A percentile compares a stretch with the other conserved stretches of the same genome.
Evolutionary conservation across 2,797 vertebrate genomes (phyloP).

Genomic region (Brachymystax lenok): DNA sequence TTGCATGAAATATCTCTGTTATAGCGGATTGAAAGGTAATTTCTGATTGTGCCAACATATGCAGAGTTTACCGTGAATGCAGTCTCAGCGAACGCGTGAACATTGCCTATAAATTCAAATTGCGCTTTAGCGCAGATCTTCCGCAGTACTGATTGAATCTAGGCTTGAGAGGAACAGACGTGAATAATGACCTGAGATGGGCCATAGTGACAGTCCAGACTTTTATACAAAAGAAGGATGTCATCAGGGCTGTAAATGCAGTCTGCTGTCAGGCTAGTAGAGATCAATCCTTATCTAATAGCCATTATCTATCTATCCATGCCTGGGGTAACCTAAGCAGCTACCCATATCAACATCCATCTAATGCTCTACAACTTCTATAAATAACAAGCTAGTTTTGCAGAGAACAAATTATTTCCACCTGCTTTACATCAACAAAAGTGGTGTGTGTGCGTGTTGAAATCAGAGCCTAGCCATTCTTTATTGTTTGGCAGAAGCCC

Average conservation of each 20-base stretch:
- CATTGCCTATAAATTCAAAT: too few relatives aligned
- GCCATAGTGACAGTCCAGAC: not conserved
- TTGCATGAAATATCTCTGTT: too few relatives aligned
- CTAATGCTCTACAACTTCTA: not conserved
- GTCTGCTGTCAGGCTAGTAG: constrained; percentile 1
- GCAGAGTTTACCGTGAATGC: too few relatives aligned
- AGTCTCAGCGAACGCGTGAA: too few relatives aligned
- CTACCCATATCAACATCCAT: constrained; percentile 15
- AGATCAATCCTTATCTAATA: not conserved
- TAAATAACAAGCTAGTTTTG: not conserved
- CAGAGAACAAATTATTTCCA: constrained; percentile 26
- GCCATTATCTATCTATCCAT: not conserved
- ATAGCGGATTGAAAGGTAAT: too few relatives aligned
- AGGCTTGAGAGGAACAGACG: not conserved
- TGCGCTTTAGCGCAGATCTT: too few relatives aligned
- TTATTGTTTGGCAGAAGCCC: not conserved
- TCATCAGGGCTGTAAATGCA: not conserved
- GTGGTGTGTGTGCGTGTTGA: not conserved
- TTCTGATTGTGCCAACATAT: too few relatives aligned
- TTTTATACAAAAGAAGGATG: not conserved
- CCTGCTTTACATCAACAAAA: constrained; percentile 11
- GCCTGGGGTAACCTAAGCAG: not conserved
- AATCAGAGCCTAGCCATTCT: constrained; percentile 5
- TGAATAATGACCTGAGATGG: not conserved
- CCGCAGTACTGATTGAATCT: not conserved